These are phyloP conservation scores for Monoplex corrugatus DNA, from an alignment of 2,888 invertebrate genomes.

Conservation along the genomic window DNA sequence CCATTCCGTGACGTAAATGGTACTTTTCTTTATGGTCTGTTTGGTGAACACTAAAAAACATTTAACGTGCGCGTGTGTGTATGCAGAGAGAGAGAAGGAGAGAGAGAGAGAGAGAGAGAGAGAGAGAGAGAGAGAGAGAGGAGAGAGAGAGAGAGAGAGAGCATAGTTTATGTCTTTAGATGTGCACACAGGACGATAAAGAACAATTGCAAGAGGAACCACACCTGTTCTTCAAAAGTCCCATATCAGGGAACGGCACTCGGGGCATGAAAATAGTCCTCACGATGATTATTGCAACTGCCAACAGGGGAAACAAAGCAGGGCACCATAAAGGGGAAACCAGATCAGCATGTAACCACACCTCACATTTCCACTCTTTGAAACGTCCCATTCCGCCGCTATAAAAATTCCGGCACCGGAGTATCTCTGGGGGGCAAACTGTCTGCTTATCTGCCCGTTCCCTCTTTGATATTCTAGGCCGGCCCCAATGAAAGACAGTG, in stretches of 20 bases:
- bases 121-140: too few relatives aligned
- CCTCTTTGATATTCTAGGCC: conserved; percentile 40
- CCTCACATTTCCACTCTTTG: background rate
- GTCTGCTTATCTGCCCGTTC: background rate
- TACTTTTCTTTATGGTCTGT: too few relatives aligned
- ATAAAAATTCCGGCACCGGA: conserved; percentile 34
- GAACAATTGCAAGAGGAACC: background rate
- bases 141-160: too few relatives aligned
- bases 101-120: too few relatives aligned
- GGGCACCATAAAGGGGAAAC: conserved; percentile 33
- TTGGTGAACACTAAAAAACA: too few relatives aligned
- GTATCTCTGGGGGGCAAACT: background rate
- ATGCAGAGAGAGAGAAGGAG: too few relatives aligned
- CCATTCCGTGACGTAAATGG: too few relatives aligned
- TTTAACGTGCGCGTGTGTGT: too few relatives aligned
- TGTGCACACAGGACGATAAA: background rate
- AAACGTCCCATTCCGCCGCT: conserved; percentile 15
- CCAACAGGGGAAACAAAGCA: background rate
- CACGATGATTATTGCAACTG: conserved; percentile 16
- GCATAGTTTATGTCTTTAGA: background rate
- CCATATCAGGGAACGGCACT: background rate
- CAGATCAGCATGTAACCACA: conserved; percentile 31
- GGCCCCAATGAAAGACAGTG: too few relatives aligned
- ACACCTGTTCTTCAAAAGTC: background rate
- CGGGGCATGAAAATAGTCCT: conserved; percentile 7